Evolutionary conservation across 2,797 vertebrate species (phyloP), one percentile per base, ranked within the genome.

Genomic region (Columba guinea): DNA sequence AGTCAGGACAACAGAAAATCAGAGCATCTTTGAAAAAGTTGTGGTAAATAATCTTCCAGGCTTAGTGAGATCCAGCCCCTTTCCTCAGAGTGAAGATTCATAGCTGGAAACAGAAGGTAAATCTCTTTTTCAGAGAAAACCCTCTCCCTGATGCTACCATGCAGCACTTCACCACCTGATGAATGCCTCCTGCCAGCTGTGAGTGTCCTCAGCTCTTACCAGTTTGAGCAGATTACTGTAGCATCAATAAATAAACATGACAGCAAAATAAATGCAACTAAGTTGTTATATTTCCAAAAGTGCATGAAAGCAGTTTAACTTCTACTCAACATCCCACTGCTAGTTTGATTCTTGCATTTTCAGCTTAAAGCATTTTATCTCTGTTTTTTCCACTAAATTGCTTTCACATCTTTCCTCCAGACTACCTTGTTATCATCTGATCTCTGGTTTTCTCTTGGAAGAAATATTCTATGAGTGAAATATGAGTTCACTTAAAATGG

Each of bases 101-200:
- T 35, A 52, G 4, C 35, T 75, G 34, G 55, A 28, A 92, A 55
- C 23, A 74, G 80, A 22, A 63, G 20, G 39, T 34, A 94, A 83
- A 55, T 34, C 21, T 88, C 74, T 79, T 51, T 41, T 35, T 48
- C 23, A 59, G n/a, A 70, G 52, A 79, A 91, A 93, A 73, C 2
- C 4, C 12, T 90, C 30, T 90, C 35, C 30, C 12, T 1, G 1
- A 18, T 0, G 1, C 21, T 62, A 3, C 10, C 9, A 63, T 23
- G 30, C 58, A 71, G 34, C 0, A 0, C 18, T 80, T 13, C 30
- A 10, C 6, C 17, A 23, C 35, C 20, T 86, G 64, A 88, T 63
- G 23, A 30, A 74, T 56, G 30, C 12, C 6, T 63, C 13, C 34
- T 74, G n/a, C 37, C 14, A 22, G 35, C 34, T 37, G 17, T 48